Evolutionary conservation across 1,140 invertebrate species (phyloP).

Genomic region (Drosophila funebris): DNA sequence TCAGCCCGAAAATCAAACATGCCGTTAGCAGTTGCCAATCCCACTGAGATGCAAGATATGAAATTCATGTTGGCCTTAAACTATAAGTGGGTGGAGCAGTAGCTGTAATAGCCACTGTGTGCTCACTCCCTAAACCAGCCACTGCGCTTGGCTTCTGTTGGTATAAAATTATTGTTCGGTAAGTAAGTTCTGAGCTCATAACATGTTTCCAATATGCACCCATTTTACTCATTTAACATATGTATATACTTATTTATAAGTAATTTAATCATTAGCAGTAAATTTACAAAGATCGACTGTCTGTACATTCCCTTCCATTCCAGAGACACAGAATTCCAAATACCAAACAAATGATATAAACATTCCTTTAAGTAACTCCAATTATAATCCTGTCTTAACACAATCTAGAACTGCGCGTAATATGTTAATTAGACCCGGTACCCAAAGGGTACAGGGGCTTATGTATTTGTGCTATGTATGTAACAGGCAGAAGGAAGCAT

Average conservation of each 20-base stretch:
- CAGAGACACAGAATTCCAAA: too few relatives aligned
- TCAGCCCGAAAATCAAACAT: neutral
- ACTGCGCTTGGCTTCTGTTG: constrained; percentile 64
- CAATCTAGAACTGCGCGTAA: neutral
- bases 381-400: neutral
- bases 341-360: neutral
- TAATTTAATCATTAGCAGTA: too few relatives aligned
- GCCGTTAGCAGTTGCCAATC: constrained; percentile 2
- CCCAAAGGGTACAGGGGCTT: too few relatives aligned
- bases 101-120: constrained; percentile 17
- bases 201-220: neutral
- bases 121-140: constrained; percentile 41
- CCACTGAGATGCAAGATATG: constrained; percentile 5
- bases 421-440: too few relatives aligned
- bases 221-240: too few relatives aligned
- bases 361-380: neutral
- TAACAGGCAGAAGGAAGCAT: too few relatives aligned
- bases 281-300: too few relatives aligned
- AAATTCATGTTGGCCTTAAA: neutral
- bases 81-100: constrained; percentile 4
- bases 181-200: neutral
- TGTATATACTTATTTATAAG: too few relatives aligned
- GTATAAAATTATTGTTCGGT: neutral
- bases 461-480: too few relatives aligned
- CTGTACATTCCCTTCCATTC: too few relatives aligned